A percentile compares a stretch with the other conserved stretches of the same genome.
Conservation (phyloP, 2,888 invertebrate species). For the Cistogaster globosa region DNA sequence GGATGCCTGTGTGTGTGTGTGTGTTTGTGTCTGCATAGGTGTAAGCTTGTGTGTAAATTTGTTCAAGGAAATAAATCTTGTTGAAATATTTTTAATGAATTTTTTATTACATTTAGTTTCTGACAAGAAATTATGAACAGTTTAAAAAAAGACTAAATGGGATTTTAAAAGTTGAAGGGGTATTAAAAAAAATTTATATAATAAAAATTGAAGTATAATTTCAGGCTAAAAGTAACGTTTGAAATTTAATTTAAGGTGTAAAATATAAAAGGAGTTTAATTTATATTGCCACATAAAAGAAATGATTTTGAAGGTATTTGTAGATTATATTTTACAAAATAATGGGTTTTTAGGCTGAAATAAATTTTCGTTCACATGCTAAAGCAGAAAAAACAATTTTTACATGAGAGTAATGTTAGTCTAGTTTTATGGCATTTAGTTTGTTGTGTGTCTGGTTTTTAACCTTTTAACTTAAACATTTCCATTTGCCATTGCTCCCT, state of each 20-base stretch:
- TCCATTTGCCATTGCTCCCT: not conserved
- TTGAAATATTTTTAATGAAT: conserved; percentile 65
- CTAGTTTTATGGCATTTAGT: too few species aligned
- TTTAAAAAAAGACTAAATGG: conserved; percentile 50
- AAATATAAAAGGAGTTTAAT: not conserved
- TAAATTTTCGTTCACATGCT: too few species aligned
- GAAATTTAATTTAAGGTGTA: not conserved
- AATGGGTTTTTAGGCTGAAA: too few species aligned
- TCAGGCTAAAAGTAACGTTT: not conserved
- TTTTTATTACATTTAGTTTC: conserved; percentile 58
- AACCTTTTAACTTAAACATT: too few species aligned
- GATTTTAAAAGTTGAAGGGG: conserved; percentile 4
- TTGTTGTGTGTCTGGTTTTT: too few species aligned
- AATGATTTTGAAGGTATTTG: not conserved
- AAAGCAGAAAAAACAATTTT: too few species aligned
- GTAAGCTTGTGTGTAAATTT: not conserved
- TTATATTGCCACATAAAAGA: not conserved
- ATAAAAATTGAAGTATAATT: conserved; percentile 8
- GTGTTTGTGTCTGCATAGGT: not conserved
- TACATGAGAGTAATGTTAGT: too few species aligned
- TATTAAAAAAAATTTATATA: not conserved
- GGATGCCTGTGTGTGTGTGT: not conserved
- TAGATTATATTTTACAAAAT: too few species aligned
- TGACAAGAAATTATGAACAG: conserved; percentile 45
- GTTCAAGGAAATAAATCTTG: conserved; percentile 57